Percentiles rank a stretch among this genome's conserved stretches.
Evolutionary conservation across 2,888 invertebrate species (phyloP).

Genomic region (Octodonta nipae): DNA sequence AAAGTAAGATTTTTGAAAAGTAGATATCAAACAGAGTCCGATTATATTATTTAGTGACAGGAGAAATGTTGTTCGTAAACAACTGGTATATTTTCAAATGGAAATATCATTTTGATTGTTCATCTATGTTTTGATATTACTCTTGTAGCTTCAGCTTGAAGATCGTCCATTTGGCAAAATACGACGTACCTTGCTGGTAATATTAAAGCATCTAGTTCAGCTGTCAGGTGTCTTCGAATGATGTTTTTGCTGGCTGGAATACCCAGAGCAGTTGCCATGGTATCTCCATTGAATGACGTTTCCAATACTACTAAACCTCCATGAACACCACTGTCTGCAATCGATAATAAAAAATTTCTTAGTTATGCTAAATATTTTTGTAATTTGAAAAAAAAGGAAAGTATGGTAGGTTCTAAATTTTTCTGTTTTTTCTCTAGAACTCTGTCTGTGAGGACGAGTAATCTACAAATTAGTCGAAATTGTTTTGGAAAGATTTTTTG

Average conservation of each 20-base stretch:
- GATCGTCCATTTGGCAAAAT: conserved; percentile 75
- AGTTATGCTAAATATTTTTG: too few species aligned
- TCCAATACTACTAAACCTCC: conserved; percentile 87
- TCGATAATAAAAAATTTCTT: too few species aligned
- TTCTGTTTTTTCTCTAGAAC: too few species aligned
- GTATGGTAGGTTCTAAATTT: too few species aligned
- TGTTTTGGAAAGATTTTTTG: too few species aligned
- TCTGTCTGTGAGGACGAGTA: too few species aligned
- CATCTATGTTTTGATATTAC: conserved; percentile 48
- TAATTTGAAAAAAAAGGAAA: too few species aligned
- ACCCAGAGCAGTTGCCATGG: conserved; percentile 84
- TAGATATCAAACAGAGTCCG: too few species aligned
- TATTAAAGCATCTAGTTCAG: conserved; percentile 80
- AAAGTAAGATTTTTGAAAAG: too few species aligned
- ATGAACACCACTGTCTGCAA: conserved; percentile 82
- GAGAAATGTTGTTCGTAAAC: not conserved
- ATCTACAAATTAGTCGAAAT: too few species aligned
- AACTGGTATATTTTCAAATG: not conserved
- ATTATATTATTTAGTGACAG: too few species aligned
- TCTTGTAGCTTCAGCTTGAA: conserved; percentile 63
- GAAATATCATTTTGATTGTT: conserved; percentile 16
- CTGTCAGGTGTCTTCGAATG: conserved; percentile 78
- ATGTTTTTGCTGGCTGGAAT: conserved; percentile 88
- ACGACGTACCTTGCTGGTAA: conserved; percentile 86
- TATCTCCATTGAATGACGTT: conserved; percentile 86